Base-by-base conservation (phyloP, 2,113 vertebrate genomes). In the Petrocephalus zakoni region DNA sequence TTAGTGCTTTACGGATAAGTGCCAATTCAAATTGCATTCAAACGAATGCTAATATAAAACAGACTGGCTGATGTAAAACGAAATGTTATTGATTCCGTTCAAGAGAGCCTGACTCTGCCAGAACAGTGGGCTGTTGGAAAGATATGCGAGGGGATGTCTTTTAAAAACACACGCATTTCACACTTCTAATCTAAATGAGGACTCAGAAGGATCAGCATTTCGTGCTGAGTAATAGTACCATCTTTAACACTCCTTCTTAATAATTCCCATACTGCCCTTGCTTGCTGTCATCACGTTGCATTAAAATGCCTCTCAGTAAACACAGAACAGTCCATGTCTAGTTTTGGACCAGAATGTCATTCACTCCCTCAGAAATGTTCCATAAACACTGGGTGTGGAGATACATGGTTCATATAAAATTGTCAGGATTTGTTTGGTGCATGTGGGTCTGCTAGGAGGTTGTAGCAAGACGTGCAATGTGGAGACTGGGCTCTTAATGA, bases 1-100 rank as follows among this genome's bases (percentile, higher is more conserved):
- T 47, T 68, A 61, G 19, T 56, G 85, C 15, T 56, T 83, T 86
- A 86, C 52, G 21, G 51, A 53, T 56, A 86, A 58, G 47, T 83
- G 46, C 37, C 55, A 42, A 22, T 42, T 42, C 85, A 87, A 61
- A 58, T 58, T 87, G 37, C 55, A 87, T 61, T 83, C 42, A 83
- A 83, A 83, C 46, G 46, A 83, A 83, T 83, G 81, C 81, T 83
- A 83, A 83, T 83, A 42, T 46, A n/a, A 83, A 49, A 83, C 81
- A 83, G 81, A 49, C 46, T 83, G 81, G 42, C 46, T 83, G 81
- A 83, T 83, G 81, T 83, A 83, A 83, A 83, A 83, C 75, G 19
- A 49, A 83, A 83, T 83, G 81, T 49, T 83, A 83, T 83, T 19
- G 81, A 83, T 46, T 83, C 42, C 49, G 81, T 49, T 47, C 21